Evolutionary conservation across 2,888 invertebrate species (phyloP).

Genomic region (Chymomyza procnemis): DNA sequence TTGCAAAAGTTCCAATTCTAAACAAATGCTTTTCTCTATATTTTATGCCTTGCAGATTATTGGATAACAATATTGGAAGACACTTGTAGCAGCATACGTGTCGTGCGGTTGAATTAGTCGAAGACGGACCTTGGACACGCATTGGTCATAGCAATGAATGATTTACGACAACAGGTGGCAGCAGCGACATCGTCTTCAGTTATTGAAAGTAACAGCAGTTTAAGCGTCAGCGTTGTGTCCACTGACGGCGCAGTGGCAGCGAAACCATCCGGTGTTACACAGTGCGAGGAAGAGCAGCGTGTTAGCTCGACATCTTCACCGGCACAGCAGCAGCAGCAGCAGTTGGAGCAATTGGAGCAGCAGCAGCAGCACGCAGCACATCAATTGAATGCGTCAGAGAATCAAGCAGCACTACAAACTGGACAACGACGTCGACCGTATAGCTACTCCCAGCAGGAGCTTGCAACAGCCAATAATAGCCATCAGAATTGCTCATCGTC

Average conservation of each 20-base stretch:
- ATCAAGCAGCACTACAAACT: not conserved
- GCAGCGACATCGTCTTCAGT: conserved; percentile 69
- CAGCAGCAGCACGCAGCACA: conserved; percentile 31
- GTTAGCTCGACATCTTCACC: conserved; percentile 21
- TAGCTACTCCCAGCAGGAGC: conserved; percentile 17
- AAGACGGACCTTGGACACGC: not conserved
- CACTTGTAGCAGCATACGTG: not conserved
- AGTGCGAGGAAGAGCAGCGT: conserved; percentile 15
- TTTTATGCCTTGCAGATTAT: not conserved
- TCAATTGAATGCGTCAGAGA: conserved; percentile 48
- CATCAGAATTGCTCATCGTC: conserved; percentile 48
- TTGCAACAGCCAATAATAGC: conserved; percentile 28
- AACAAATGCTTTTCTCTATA: not conserved
- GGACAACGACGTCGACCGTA: not conserved
- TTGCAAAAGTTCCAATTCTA: too few species aligned
- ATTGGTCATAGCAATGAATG: conserved; percentile 58
- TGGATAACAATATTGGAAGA: not conserved
- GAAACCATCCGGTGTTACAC: conserved; percentile 9
- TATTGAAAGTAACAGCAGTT: conserved; percentile 31
- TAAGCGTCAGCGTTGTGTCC: conserved; percentile 8
- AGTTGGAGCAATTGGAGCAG: not conserved
- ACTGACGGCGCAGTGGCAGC: conserved; percentile 33
- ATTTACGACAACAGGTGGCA: conserved; percentile 71
- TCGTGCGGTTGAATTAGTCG: not conserved
- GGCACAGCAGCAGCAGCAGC: conserved; percentile 10